Evolutionary conservation across 2,797 vertebrate species (phyloP), one percentile per base, ranked within the genome.

Genomic region (Falco columbarius): DNA sequence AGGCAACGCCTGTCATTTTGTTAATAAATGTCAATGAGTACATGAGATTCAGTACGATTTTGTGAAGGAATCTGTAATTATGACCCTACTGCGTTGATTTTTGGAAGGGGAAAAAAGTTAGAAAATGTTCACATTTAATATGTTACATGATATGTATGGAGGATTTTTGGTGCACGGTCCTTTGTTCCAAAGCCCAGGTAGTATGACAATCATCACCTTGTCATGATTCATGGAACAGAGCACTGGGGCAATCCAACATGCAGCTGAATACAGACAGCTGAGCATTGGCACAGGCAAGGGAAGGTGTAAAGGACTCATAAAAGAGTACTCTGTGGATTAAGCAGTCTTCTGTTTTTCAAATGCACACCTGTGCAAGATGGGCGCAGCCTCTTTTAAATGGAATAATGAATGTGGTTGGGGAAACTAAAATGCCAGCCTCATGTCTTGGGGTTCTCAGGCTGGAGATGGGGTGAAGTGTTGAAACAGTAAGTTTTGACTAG

Each of bases 131-230:
- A 52, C 5, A 66, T 89, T 84, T 79, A 63, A 29, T 47, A 13
- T 18, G 29, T 42, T 86, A 40, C 3, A 2, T 46, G 59, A 42
- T 79, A 32, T 1, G 0, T 67, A 29, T 56, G 71, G 24, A 76
- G 12, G 47, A 40, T 89, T 79, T 55, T 40, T 86, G n/a, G 21
- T 66, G 14, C 36, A 49, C 32, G 49, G 34, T 66, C 49, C 32
- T 89, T 91, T 85, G 32, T 81, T 86, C 47, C 63, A 86, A 91
- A 96, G 80, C 76, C n/a, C 81, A 84, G 67, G 63, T 76, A 95
- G 36, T 8, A 55, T 56, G 70, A 46, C 71, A 86, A 22, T 92
- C 86, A 79, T 71, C 82, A 88, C 79, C 73, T 90, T 90, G 68
- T 83, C 76, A 58, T 63, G 44, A 90, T 67, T 82, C 49, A 58